phyloP scores from a whole-genome alignment of 2,113 vertebrate genomes.

The Proterorhinus semilunaris region DNA sequence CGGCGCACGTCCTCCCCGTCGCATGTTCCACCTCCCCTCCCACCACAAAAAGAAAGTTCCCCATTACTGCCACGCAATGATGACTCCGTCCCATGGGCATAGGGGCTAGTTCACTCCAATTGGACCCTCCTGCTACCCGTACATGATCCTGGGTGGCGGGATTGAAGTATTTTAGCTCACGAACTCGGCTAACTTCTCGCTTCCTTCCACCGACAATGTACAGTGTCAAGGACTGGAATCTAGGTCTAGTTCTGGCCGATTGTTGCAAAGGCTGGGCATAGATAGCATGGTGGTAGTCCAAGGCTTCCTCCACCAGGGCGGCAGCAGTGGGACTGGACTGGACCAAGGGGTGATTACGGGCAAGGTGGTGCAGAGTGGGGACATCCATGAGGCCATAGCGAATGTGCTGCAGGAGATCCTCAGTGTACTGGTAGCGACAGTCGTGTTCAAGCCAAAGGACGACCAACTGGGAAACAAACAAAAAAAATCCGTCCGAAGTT shows the following conservation, averaged over 20 bases:
- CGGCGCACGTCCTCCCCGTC: slow-evolving; percentile 87
- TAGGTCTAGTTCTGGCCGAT: slow-evolving; percentile 86
- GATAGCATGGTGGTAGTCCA: slow-evolving; percentile 89
- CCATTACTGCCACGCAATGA: slow-evolving; percentile 95
- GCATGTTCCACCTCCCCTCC: slow-evolving; percentile 92
- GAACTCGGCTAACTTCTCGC: slow-evolving; percentile 88
- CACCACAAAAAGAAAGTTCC: slow-evolving; percentile 93
- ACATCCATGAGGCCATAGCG: slow-evolving; percentile 95
- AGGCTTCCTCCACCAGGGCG: slow-evolving; percentile 87
- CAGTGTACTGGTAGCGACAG: slow-evolving; percentile 88
- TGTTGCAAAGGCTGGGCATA: slow-evolving; percentile 93
- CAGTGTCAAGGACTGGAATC: slow-evolving; percentile 91
- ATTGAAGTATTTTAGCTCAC: slow-evolving; percentile 92
- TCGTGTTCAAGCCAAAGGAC: slow-evolving; percentile 93
- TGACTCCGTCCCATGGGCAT: slow-evolving; percentile 94
- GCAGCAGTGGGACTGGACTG: slow-evolving; percentile 84
- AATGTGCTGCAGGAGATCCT: slow-evolving; percentile 90
- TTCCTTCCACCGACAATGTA: slow-evolving; percentile 92
- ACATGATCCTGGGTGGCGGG: slow-evolving; percentile 86
- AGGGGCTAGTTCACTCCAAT: slow-evolving; percentile 91
- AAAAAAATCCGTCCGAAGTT: not conserved
- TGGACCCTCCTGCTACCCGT: slow-evolving; percentile 82
- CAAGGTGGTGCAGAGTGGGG: slow-evolving; percentile 83
- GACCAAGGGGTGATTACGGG: slow-evolving; percentile 84
- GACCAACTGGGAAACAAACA: slow-evolving; percentile 78